Conservation (phyloP, 2,888 invertebrate genomes). For the Stegophylla sp. region DNA sequence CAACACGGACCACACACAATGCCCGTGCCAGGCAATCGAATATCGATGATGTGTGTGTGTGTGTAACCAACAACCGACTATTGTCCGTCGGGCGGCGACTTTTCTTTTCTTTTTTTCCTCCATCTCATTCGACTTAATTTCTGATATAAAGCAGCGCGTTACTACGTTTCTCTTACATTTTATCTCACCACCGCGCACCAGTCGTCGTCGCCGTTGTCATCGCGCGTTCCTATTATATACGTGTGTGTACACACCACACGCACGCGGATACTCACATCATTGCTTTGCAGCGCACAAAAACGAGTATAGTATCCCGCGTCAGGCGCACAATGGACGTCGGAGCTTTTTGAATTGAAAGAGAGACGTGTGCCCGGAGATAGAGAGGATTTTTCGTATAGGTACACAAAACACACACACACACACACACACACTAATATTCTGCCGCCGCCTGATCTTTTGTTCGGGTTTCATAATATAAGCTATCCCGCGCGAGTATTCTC, state of each 20-base stretch:
- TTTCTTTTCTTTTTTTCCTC: background rate
- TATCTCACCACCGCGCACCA: background rate
- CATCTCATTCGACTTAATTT: slow-evolving; percentile 31
- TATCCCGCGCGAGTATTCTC: slow-evolving; percentile 2
- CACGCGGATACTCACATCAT: background rate
- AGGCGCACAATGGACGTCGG: slow-evolving; percentile 49
- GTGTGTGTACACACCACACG: background rate
- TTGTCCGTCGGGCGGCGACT: background rate
- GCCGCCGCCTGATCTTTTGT: slow-evolving; percentile 7
- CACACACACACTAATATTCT: too few species aligned
- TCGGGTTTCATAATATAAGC: slow-evolving; percentile 23
- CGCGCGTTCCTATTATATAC: background rate
- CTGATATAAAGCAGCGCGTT: slow-evolving; percentile 1
- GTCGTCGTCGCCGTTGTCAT: background rate
- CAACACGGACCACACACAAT: too few species aligned
- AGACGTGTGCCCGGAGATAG: slow-evolving; percentile 1
- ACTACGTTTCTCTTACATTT: slow-evolving; percentile 11
- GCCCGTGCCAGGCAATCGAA: background rate
- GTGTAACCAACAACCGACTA: slow-evolving; percentile 2
- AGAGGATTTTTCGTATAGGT: slow-evolving; percentile 38
- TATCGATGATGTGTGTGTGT: slow-evolving; percentile 16
- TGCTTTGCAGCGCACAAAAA: too few species aligned
- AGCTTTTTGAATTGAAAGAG: slow-evolving; percentile 46
- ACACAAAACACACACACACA: too few species aligned
- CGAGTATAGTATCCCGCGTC: slow-evolving; percentile 29